Conservation (phyloP, 2,888 invertebrate species). For the Dynastes grantii region DNA sequence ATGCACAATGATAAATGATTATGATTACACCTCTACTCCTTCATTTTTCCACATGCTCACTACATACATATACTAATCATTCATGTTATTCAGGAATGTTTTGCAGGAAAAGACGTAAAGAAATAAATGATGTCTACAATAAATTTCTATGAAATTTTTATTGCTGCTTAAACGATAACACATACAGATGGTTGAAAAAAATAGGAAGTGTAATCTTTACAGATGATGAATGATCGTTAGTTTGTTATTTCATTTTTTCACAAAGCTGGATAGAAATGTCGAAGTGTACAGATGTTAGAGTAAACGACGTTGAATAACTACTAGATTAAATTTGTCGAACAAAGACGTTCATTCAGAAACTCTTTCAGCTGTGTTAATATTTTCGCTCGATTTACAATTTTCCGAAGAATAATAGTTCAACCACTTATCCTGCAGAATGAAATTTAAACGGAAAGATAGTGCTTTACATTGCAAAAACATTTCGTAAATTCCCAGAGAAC, state of each 20-base stretch:
- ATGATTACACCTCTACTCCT: background rate
- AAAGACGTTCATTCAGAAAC: background rate
- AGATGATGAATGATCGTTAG: conserved; percentile 9
- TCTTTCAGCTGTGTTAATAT: conserved; percentile 7
- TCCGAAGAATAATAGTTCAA: background rate
- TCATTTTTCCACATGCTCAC: background rate
- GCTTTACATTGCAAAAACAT: too few relatives aligned
- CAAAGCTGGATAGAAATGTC: background rate
- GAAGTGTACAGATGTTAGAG: background rate
- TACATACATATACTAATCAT: conserved; percentile 3
- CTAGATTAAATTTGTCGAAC: background rate
- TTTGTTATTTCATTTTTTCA: conserved; percentile 1
- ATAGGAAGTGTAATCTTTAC: conserved; percentile 1
- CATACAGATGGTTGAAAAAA: conserved; percentile 15
- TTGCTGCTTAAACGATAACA: background rate
- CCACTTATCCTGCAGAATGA: background rate
- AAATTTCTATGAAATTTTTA: conserved; percentile 15
- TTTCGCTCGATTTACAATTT: background rate
- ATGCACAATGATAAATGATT: background rate
- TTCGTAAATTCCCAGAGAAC: too few relatives aligned
- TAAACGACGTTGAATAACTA: background rate
- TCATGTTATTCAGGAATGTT: background rate
- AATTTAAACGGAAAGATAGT: background rate
- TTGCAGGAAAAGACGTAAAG: background rate
- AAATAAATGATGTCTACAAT: background rate